Percentiles rank a stretch among this genome's conserved stretches.
phyloP scores from a whole-genome alignment of 2,888 invertebrate genomes.

The Limnephilus marmoratus region DNA sequence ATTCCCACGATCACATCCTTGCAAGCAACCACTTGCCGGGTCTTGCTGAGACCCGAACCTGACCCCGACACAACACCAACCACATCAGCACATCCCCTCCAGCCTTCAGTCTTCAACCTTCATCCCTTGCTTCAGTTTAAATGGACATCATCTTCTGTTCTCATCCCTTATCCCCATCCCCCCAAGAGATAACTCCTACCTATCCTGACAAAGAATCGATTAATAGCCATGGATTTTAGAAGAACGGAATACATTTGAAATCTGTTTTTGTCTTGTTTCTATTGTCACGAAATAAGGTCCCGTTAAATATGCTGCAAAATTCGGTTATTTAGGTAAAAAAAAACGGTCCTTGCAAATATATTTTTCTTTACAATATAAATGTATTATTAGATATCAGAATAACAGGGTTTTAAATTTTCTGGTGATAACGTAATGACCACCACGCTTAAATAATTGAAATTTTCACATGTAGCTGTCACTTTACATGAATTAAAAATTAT shows the following conservation, averaged over 20 bases:
- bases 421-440: not conserved
- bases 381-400: not conserved
- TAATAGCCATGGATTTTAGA: constrained; percentile 37
- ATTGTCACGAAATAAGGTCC: constrained; percentile 10
- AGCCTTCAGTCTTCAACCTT: not conserved
- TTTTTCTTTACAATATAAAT: not conserved
- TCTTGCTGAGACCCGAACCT: constrained; percentile 52
- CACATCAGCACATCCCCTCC: not conserved
- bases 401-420: not conserved
- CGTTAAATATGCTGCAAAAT: not conserved
- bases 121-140: constrained; percentile 54
- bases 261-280: constrained; percentile 8
- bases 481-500: no score
- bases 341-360: not conserved
- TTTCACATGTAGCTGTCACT: no score
- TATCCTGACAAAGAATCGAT: constrained; percentile 56
- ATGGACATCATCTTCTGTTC: constrained; percentile 45
- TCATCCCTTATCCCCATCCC: constrained; percentile 8
- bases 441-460: no score
- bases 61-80: constrained; percentile 58
- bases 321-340: constrained; percentile 32
- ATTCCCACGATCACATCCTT: constrained; percentile 56
- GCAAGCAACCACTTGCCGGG: constrained; percentile 60
- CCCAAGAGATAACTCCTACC: not conserved
- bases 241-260: constrained; percentile 34